Conservation (phyloP, 2,797 vertebrate genomes). For the Notolepis coatsorum region DNA sequence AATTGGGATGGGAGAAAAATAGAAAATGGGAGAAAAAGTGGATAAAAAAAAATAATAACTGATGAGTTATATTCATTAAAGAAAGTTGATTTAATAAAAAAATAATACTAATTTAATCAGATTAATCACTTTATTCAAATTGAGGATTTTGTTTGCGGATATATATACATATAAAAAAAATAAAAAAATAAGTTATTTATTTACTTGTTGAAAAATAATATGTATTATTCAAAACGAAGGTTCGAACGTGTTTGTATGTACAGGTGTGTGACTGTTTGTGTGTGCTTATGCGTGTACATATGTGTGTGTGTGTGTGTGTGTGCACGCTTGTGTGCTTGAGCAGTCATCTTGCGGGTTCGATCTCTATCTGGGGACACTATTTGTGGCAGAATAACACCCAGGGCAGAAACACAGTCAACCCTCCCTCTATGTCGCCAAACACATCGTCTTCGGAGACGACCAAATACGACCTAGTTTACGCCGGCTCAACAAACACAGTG, state of each 20-base stretch:
- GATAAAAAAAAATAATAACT: too few relatives aligned
- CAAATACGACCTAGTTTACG: slow-evolving; percentile 67
- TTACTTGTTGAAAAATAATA: background rate
- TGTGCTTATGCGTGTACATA: slow-evolving; percentile 5
- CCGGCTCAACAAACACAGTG: slow-evolving; percentile 49
- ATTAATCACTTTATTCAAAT: too few relatives aligned
- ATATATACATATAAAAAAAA: too few relatives aligned
- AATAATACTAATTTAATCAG: too few relatives aligned
- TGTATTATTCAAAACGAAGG: too few relatives aligned
- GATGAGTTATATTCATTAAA: too few relatives aligned
- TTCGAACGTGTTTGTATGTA: background rate
- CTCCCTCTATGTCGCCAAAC: slow-evolving; percentile 33
- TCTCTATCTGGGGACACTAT: slow-evolving; percentile 49
- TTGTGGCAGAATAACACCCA: slow-evolving; percentile 37
- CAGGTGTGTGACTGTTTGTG: slow-evolving; percentile 24
- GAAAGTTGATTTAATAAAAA: too few relatives aligned
- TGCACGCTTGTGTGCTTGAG: background rate
- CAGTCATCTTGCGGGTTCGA: slow-evolving; percentile 41
- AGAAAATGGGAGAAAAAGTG: too few relatives aligned
- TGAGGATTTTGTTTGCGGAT: too few relatives aligned
- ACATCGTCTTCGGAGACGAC: slow-evolving; percentile 44
- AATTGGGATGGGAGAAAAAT: too few relatives aligned
- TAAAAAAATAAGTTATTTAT: too few relatives aligned
- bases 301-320: background rate
- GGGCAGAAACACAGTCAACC: slow-evolving; percentile 23